A percentile compares a stretch with the other conserved stretches of the same genome.
Evolutionary conservation across 2,888 invertebrate species (phyloP).

Genomic region (Epistrophella euchroma): DNA sequence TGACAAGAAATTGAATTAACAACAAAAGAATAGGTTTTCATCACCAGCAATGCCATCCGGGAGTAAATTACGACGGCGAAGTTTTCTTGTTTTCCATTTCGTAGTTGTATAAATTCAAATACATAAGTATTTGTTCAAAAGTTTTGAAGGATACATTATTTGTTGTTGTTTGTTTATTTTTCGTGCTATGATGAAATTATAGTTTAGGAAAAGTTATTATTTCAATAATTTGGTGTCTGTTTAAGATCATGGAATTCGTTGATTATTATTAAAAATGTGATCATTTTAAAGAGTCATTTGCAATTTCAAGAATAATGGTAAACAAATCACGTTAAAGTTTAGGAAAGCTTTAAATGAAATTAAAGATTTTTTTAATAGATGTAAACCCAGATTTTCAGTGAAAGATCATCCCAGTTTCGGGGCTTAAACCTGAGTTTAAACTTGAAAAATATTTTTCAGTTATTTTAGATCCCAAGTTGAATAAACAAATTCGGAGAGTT

Average conservation of each 20-base stretch:
- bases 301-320: not conserved
- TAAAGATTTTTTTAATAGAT: too few relatives aligned
- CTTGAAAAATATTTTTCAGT: too few relatives aligned
- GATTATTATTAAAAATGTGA: not conserved
- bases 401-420: too few relatives aligned
- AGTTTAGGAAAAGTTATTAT: slow-evolving; percentile 10
- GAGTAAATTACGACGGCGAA: slow-evolving; percentile 38
- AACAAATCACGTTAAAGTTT: too few relatives aligned
- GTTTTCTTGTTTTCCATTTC: slow-evolving; percentile 37
- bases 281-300: not conserved
- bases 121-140: not conserved
- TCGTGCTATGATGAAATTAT: not conserved
- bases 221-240: slow-evolving; percentile 18
- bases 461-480: too few relatives aligned
- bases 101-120: not conserved
- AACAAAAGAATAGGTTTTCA: slow-evolving; percentile 47
- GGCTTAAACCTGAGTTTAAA: too few relatives aligned
- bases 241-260: not conserved
- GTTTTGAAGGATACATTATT: slow-evolving; percentile 13
- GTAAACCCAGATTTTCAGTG: too few relatives aligned
- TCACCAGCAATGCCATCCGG: slow-evolving; percentile 27
- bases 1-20: slow-evolving; percentile 73
- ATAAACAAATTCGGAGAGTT: too few relatives aligned
- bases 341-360: too few relatives aligned
- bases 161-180: slow-evolving; percentile 12